Percentiles rank a stretch among this genome's conserved stretches.
Conservation (phyloP, 1,140 invertebrate genomes). For the Caenorhabditis latens region DNA sequence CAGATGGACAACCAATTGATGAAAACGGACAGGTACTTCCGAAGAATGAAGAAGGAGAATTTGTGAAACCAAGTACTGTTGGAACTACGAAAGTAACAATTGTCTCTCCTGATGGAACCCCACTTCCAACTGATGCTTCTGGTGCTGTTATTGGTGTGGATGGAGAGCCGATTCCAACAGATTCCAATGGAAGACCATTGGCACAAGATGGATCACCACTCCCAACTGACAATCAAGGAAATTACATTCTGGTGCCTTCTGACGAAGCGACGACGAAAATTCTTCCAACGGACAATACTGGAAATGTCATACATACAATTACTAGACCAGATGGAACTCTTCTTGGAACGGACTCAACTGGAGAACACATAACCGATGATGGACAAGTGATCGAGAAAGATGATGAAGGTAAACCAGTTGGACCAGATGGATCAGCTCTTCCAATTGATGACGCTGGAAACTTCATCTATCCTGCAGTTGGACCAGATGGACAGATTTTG, state of each 20-base stretch:
- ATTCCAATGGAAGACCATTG: conserved; percentile 50
- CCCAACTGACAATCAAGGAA: conserved; percentile 26
- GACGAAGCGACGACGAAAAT: conserved; percentile 33
- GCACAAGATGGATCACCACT: conserved; percentile 56
- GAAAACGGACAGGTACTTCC: conserved; percentile 68
- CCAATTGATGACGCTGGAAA: conserved; percentile 63
- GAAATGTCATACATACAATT: conserved; percentile 49
- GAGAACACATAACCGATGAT: conserved; percentile 34
- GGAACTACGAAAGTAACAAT: background rate
- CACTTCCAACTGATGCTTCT: conserved; percentile 44
- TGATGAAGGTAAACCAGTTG: conserved; percentile 61
- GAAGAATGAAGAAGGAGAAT: conserved; percentile 70
- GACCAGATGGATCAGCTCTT: conserved; percentile 59
- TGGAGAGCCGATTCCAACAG: conserved; percentile 59
- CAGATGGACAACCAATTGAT: conserved; percentile 59
- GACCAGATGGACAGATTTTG: conserved; percentile 61
- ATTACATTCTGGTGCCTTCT: conserved; percentile 56
- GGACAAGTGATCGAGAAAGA: conserved; percentile 51
- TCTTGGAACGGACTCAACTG: conserved; percentile 58
- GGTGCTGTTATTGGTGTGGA: conserved; percentile 44
- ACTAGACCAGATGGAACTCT: conserved; percentile 59
- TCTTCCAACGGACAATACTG: conserved; percentile 57
- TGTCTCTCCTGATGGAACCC: conserved; percentile 54
- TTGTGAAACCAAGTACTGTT: conserved; percentile 41
- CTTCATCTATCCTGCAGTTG: conserved; percentile 65